These are phyloP conservation scores for Columba janthina DNA, from an alignment of 2,113 vertebrate genomes.

Conservation along the genomic window DNA sequence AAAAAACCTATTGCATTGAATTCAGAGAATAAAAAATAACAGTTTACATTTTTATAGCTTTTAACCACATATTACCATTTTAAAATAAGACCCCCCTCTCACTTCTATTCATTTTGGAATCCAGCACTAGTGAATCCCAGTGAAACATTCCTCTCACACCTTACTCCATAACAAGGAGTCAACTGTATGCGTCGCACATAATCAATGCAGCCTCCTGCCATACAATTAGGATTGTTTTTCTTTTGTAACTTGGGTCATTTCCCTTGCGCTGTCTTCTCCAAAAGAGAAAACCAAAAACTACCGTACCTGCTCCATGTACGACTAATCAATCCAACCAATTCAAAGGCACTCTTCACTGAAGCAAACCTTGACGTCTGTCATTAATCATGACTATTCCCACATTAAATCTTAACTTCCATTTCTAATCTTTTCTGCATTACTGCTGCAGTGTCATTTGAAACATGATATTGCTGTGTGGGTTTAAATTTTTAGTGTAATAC, in stretches of 20 bases:
- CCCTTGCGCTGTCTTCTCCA: background rate
- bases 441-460: background rate
- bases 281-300: background rate
- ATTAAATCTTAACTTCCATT: background rate
- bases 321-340: background rate
- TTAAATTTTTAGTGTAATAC: background rate
- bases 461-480: background rate
- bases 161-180: background rate
- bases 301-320: background rate
- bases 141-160: background rate
- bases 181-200: rapidly evolving
- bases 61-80: background rate
- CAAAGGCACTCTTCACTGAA: background rate
- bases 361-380: background rate
- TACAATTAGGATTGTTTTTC: background rate
- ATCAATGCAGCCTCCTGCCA: background rate
- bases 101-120: background rate
- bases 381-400: background rate
- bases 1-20: background rate
- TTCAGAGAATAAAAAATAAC: background rate
- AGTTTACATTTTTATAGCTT: background rate
- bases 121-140: background rate
- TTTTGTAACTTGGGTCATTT: background rate
- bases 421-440: background rate
- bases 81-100: background rate